Evolutionary conservation across 2,888 invertebrate genomes (phyloP), one percentile per base, ranked within the genome.

Genomic region (Aricia artaxerxes): DNA sequence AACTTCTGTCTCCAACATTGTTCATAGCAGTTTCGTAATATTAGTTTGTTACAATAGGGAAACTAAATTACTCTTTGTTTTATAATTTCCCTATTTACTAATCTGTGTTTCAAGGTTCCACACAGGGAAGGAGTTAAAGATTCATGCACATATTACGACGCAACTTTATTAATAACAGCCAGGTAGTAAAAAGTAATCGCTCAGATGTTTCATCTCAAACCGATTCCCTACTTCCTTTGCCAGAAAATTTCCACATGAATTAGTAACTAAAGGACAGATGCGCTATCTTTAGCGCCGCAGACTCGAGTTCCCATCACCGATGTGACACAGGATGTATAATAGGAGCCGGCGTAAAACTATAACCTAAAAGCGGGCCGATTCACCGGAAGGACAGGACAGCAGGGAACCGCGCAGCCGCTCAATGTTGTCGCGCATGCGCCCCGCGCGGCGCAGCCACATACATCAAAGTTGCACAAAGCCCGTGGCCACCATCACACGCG

Each of bases 371-470:
- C 87, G 82, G 85, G 87, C 86, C 86, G 85, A 85, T 85, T 83
- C 84, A 85, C 85, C 85, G 84, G 85, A 86, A 83, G 83, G 82
- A 83, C 84, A 85, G 69, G 69, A 69, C 69, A 69, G 86, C 83
- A 85, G 88, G 90, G 90, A 88, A 89, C 85, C 90, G 90, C 90
- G 91, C 91, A 88, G 88, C 89, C 92, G 94, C 87, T 94, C 94
- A 89, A 94, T 94, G 92, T 89, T 91, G 89, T 91, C 87, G 86
- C 94, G 93, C 94, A 87, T 91, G 94, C 94, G 94, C 82, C 84
- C 81, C 80, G 77, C 77, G 57, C 81, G 84, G 79, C 82, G 83
- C 80, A 80, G 81, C 84, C 84, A 85, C 83, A 80, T 82, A 82
- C 86, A 85, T 85, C 88, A 84, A 86, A 90, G 88, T 87, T 87